These are phyloP conservation scores for Phyllotreta striolata DNA, from an alignment of 2,888 invertebrate species.

Conservation along the genomic window DNA sequence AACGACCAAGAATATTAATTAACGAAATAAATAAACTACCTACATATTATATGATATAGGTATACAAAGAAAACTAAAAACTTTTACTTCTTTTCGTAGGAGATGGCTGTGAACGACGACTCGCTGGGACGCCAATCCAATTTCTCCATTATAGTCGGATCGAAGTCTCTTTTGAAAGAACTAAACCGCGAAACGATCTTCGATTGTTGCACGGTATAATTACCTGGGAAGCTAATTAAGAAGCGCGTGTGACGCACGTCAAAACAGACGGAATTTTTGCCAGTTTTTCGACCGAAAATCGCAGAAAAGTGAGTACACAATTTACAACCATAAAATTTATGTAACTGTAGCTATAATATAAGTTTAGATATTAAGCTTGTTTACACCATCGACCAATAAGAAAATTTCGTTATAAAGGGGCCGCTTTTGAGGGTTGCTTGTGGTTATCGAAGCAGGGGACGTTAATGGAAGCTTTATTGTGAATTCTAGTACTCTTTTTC, in stretches of 20 bases:
- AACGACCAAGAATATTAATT: too few species aligned
- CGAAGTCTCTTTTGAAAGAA: conserved; percentile 37
- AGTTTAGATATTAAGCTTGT: too few species aligned
- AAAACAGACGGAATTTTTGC: conserved; percentile 8
- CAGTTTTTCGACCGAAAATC: background rate
- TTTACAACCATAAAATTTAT: too few species aligned
- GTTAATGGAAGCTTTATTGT: conserved; percentile 3
- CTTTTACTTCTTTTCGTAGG: conserved; percentile 43
- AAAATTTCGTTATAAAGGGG: background rate
- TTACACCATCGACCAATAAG: too few species aligned
- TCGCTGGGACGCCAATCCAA: conserved; percentile 33
- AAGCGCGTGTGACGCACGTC: conserved; percentile 2
- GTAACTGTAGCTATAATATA: too few species aligned
- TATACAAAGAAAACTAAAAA: conserved; percentile 15
- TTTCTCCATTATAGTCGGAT: conserved; percentile 38
- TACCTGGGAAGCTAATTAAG: conserved; percentile 31
- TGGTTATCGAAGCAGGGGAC: background rate
- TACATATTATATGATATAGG: conserved; percentile 14
- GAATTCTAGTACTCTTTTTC: conserved; percentile 22
- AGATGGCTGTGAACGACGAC: conserved; percentile 44
- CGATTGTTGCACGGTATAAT: conserved; percentile 33
- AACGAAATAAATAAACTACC: conserved; percentile 11
- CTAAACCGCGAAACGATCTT: conserved; percentile 31
- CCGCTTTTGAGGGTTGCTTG: background rate
- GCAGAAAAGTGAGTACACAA: background rate